Evolutionary conservation across 2,113 vertebrate species (phyloP), one percentile per base, ranked within the genome.

Genomic region (Diphyllodes magnificus): DNA sequence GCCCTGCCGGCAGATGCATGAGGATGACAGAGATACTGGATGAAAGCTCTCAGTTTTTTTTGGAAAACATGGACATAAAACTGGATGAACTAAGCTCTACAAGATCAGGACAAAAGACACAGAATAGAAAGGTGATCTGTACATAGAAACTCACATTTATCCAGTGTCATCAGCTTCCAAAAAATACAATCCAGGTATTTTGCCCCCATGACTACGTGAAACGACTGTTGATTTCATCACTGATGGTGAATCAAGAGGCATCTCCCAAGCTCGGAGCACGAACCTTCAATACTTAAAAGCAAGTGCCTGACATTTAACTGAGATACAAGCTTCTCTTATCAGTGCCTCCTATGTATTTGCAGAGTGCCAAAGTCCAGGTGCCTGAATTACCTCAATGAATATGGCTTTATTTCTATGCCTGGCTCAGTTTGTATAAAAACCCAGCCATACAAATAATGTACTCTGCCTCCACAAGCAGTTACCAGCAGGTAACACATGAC

Each of bases 381-480:
- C n/a, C 50, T 65, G 68, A 88, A 77, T 45, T 40, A 73, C 19
- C 59, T 70, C 49, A 68, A 33, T 19, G 61, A 72, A 25, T 17
- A 13, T 49, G 57, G 10, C 44, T 92, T 79, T 53, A 12, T 35
- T 63, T 78, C 21, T 51, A 4, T 1, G 10, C 23, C 45, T 60
- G 69, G 40, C 50, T 70, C 28, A 11, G 11, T 51, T 92, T 53
- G 68, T 18, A 30, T 33, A 78, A 37, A 92, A 81, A 30, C 2
- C 0, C 20, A 84, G 45, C 10, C 0, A 0, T 16, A 25, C 25
- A 28, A 68, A 21, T 31, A 19, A 56, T 0, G 1, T 2, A 7
- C 28, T 10, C 17, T 31, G 25, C 10, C 73, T 79, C 44, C 53
- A 56, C 10, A 37, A 44, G 64, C 20, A 71, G 40, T 30, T 60